Evolutionary conservation across 2,888 invertebrate genomes (phyloP).

Genomic region (Ophraella communa): DNA sequence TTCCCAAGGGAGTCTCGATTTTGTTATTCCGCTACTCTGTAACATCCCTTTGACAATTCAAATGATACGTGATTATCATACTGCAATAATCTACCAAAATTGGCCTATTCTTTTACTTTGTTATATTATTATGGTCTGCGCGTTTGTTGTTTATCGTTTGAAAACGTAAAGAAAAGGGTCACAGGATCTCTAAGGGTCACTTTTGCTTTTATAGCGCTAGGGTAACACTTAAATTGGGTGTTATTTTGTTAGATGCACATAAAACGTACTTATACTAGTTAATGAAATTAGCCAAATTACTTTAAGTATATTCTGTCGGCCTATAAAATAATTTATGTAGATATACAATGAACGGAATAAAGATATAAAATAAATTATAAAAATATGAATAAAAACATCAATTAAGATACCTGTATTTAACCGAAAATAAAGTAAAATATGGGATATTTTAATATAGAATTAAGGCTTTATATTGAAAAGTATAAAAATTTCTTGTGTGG

Average conservation of each 20-base stretch:
- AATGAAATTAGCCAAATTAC: conserved; percentile 18
- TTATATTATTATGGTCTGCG: conserved; percentile 29
- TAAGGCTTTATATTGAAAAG: too few relatives aligned
- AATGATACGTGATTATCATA: conserved; percentile 58
- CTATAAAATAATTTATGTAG: conserved; percentile 17
- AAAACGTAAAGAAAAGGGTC: conserved; percentile 13
- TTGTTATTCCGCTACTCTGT: conserved; percentile 30
- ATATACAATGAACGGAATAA: neutral
- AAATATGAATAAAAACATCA: too few relatives aligned
- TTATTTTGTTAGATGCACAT: conserved; percentile 25
- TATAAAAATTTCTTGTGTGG: too few relatives aligned
- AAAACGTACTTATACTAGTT: conserved; percentile 24
- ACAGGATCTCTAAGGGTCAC: conserved; percentile 21
- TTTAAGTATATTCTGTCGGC: conserved; percentile 11
- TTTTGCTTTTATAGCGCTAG: conserved; percentile 20
- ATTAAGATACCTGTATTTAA: too few relatives aligned
- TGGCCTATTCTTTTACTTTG: conserved; percentile 43
- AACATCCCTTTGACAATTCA: conserved; percentile 48
- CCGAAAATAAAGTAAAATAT: too few relatives aligned
- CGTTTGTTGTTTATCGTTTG: conserved; percentile 22
- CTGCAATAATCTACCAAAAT: conserved; percentile 39
- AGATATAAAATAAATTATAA: too few relatives aligned
- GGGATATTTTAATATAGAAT: too few relatives aligned
- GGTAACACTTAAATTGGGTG: conserved; percentile 28
- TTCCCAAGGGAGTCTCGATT: conserved; percentile 26